Evolutionary conservation across 2,888 invertebrate species (phyloP).

Genomic region (Rhimphoctona megacephalus): DNA sequence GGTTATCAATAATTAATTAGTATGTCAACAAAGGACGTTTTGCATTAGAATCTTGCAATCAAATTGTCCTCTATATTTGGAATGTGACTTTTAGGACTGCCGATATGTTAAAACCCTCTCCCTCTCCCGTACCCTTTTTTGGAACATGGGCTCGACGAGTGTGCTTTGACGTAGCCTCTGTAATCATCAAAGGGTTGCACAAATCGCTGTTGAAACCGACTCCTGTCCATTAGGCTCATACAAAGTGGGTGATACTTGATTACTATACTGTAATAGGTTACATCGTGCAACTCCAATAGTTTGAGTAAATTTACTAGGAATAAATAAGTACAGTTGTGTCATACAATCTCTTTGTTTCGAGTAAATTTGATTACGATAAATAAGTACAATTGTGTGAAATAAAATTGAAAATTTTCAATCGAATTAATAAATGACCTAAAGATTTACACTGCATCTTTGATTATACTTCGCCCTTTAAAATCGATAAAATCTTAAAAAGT

Average conservation of each 20-base stretch:
- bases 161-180: not conserved
- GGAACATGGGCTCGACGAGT: not conserved
- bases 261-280: not conserved
- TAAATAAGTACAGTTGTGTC: not conserved
- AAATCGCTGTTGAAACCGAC: not conserved
- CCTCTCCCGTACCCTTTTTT: constrained; percentile 5
- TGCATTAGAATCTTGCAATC: not conserved
- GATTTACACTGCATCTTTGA: not conserved
- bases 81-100: not conserved
- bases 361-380: not conserved
- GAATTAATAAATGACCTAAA: not conserved
- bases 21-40: not conserved
- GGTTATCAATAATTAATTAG: no score
- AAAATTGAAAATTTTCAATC: not conserved
- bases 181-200: constrained; percentile 8
- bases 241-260: not conserved
- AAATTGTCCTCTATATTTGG: not conserved
- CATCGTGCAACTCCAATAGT: not conserved
- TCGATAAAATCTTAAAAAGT: not conserved
- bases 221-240: not conserved
- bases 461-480: not conserved
- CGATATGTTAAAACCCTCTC: not conserved
- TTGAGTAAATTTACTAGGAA: not conserved
- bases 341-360: not conserved
- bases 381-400: not conserved